These are phyloP conservation scores for Apis cerana DNA, from an alignment of 1,140 invertebrate genomes.

Conservation along the genomic window DNA sequence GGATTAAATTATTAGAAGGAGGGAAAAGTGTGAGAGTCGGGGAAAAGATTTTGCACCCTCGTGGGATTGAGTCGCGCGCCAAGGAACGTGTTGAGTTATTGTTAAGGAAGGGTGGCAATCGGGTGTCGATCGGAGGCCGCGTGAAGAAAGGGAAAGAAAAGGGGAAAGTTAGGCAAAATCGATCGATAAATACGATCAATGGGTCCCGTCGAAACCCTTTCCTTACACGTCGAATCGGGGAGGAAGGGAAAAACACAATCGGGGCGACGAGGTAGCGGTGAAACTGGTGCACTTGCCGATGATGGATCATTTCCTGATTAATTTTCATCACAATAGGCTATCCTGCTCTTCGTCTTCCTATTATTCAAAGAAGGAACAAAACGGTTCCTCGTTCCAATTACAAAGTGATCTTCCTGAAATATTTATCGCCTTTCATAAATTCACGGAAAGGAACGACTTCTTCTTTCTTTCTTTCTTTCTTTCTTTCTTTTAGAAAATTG, in stretches of 20 bases:
- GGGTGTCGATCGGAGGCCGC: conserved; percentile 4
- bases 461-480: too few species aligned
- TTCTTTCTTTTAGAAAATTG: too few species aligned
- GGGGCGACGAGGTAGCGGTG: neutral
- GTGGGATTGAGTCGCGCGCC: neutral
- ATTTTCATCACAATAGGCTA: conserved; percentile 31
- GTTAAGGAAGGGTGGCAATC: neutral
- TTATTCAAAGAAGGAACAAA: neutral
- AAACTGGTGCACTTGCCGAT: conserved; percentile 38
- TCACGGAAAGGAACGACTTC: too few species aligned
- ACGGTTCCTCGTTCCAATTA: neutral
- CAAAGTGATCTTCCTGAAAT: neutral
- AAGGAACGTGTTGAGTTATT: conserved; percentile 7
- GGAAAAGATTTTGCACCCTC: neutral
- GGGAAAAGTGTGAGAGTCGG: neutral
- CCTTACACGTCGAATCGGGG: neutral
- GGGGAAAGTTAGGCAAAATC: conserved; percentile 41
- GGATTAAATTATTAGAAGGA: too few species aligned
- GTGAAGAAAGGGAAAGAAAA: conserved; percentile 25
- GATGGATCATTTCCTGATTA: conserved; percentile 31
- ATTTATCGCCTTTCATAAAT: neutral
- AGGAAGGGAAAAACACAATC: neutral
- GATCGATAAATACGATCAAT: conserved; percentile 50
- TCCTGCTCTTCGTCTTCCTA: neutral
- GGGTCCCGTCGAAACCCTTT: conserved; percentile 32